Evolutionary conservation across 2,797 vertebrate species (phyloP).

Genomic region (Saxicola maurus): DNA sequence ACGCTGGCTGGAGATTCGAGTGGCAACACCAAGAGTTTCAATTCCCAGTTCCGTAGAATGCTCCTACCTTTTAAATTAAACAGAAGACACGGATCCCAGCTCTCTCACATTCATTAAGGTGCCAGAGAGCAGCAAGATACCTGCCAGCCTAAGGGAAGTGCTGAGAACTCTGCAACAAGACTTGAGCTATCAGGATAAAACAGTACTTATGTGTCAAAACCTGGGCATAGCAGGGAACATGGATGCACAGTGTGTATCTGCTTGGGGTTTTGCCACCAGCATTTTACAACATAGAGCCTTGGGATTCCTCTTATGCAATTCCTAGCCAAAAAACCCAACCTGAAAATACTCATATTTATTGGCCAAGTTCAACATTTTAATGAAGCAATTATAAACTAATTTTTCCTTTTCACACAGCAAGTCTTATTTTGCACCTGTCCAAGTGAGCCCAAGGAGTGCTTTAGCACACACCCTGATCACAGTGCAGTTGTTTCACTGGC

Average conservation of each 20-base stretch:
- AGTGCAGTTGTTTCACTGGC: background rate
- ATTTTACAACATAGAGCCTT: background rate
- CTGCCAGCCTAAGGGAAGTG: background rate
- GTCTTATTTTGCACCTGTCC: background rate
- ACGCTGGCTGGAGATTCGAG: background rate
- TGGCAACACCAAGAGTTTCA: background rate
- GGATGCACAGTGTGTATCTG: background rate
- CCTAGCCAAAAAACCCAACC: background rate
- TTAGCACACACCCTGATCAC: background rate
- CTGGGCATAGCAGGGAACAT: rapidly evolving
- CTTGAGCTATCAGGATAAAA: background rate
- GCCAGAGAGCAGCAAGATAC: background rate
- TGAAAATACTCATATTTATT: background rate
- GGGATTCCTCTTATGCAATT: background rate
- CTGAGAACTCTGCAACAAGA: background rate
- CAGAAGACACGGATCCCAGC: background rate
- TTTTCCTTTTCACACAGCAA: background rate
- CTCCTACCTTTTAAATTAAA: background rate
- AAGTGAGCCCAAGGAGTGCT: background rate
- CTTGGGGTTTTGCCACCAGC: background rate
- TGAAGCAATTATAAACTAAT: background rate
- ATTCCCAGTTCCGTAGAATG: background rate
- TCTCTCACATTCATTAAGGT: background rate
- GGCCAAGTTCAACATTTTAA: background rate
- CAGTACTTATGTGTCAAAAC: background rate